Evolutionary conservation across 2,888 invertebrate species (phyloP).

Genomic region (Cheilosia grossa): DNA sequence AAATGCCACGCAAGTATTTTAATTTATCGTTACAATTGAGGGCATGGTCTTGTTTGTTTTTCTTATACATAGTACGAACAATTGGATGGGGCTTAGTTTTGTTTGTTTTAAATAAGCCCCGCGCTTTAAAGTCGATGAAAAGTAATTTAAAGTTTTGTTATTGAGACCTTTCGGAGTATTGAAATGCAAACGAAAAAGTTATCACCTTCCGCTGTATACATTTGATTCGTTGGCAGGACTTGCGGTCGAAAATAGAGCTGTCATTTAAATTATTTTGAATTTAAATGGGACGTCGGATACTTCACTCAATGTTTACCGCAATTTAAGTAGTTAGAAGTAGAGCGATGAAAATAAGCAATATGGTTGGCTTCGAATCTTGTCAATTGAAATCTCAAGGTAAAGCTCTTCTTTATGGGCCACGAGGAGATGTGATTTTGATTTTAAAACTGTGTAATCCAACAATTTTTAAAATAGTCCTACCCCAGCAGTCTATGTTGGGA

Average conservation of each 20-base stretch:
- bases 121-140: not conserved
- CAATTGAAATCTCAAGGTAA: too few relatives aligned
- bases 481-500: too few relatives aligned
- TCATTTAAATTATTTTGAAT: not conserved
- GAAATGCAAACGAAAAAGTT: conserved; percentile 34
- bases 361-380: too few relatives aligned
- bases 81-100: not conserved
- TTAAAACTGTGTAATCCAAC: too few relatives aligned
- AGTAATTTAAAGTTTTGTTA: conserved; percentile 9
- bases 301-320: too few relatives aligned
- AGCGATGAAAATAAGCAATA: too few relatives aligned
- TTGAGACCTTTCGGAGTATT: conserved; percentile 1
- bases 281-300: too few relatives aligned
- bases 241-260: not conserved
- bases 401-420: too few relatives aligned
- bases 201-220: not conserved
- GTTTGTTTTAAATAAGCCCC: conserved; percentile 25
- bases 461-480: too few relatives aligned
- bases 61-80: not conserved
- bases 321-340: too few relatives aligned
- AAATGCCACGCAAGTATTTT: not conserved
- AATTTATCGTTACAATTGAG: not conserved
- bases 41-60: conserved; percentile 10
- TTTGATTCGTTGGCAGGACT: not conserved
- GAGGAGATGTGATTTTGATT: too few relatives aligned